phyloP scores from a whole-genome alignment of 2,888 invertebrate species.

The Parnassius mnemosyne region DNA sequence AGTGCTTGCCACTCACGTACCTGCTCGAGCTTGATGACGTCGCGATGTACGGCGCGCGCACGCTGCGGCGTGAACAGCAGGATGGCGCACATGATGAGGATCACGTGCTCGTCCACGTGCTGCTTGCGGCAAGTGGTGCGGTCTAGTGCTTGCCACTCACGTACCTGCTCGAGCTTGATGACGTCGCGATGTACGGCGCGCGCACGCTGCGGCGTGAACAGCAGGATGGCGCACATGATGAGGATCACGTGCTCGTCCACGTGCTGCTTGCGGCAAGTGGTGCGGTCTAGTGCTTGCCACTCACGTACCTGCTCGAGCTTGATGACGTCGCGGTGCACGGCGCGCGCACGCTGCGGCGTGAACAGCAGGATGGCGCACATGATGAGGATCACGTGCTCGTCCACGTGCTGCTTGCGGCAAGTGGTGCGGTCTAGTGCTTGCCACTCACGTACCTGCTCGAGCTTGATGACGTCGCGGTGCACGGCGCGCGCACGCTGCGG shows the following conservation, averaged over 20 bases:
- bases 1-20: slow-evolving; percentile 73
- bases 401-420: no score
- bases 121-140: no score
- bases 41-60: slow-evolving; percentile 76
- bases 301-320: slow-evolving; percentile 87
- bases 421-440: no score
- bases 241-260: neutral
- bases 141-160: slow-evolving; percentile 39
- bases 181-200: no score
- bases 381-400: no score
- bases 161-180: slow-evolving; percentile 46
- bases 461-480: slow-evolving; percentile 90
- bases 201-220: slow-evolving; percentile 82
- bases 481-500: slow-evolving; percentile 90
- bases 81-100: neutral
- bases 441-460: slow-evolving; percentile 86
- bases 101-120: neutral
- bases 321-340: slow-evolving; percentile 87
- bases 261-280: slow-evolving; percentile 79
- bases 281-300: slow-evolving; percentile 80
- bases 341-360: no score
- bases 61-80: no score
- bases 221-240: slow-evolving; percentile 28
- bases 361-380: no score
- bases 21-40: slow-evolving; percentile 92